These are phyloP conservation scores for Nesoenas mayeri DNA, from an alignment of 2,113 vertebrate genomes.

Conservation along the genomic window DNA sequence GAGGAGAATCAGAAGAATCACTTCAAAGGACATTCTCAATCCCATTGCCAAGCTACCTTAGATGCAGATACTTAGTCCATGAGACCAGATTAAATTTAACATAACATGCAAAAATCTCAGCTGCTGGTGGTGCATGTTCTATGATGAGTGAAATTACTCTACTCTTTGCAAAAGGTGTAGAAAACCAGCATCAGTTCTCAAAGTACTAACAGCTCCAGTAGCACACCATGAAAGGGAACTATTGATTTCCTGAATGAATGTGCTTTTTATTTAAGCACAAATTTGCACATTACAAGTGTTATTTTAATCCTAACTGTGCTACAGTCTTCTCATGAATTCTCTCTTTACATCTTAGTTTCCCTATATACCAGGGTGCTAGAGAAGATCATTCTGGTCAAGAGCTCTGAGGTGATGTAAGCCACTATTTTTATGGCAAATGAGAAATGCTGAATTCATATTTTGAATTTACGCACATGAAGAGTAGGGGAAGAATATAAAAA, in stretches of 20 bases:
- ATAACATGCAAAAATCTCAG: not conserved
- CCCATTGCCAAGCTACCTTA: not conserved
- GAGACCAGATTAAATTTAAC: not conserved
- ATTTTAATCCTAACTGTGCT: not conserved
- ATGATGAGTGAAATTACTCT: fast-evolving
- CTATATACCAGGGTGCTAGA: not conserved
- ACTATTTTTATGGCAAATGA: not conserved
- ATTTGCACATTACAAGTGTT: not conserved
- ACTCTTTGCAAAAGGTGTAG: not conserved
- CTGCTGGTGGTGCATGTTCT: not conserved
- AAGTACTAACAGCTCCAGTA: not conserved
- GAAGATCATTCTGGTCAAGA: not conserved
- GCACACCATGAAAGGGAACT: not conserved
- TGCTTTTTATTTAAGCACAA: not conserved
- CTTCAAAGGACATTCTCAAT: not conserved
- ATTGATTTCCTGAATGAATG: not conserved
- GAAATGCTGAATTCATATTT: not conserved
- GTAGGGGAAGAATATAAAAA: not conserved
- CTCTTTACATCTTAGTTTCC: not conserved
- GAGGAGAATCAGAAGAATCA: not conserved
- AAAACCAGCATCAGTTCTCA: not conserved
- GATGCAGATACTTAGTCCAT: not conserved
- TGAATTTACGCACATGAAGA: not conserved
- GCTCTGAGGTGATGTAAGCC: not conserved
- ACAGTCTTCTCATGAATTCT: not conserved